A percentile compares a stretch with the other conserved stretches of the same genome.
Conservation (phyloP, 2,888 invertebrate species). For the Archaeoteleia sp. region DNA sequence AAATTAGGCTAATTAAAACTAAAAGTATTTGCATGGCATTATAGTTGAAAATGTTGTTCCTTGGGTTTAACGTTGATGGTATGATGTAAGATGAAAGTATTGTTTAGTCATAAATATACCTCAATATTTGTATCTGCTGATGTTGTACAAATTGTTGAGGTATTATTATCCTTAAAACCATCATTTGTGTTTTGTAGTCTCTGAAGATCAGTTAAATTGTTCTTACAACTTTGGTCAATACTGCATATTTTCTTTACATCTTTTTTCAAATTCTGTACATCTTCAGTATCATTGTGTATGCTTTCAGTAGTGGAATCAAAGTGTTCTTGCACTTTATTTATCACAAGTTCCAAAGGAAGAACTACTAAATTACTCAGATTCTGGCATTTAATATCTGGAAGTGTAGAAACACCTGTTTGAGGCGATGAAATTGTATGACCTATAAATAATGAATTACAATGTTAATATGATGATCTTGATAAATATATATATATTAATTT, state of each 20-base stretch:
- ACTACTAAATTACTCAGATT: not conserved
- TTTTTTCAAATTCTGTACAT: slow-evolving; percentile 7
- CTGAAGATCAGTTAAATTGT: slow-evolving; percentile 16
- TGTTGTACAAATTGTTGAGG: not conserved
- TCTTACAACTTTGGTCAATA: slow-evolving; percentile 1
- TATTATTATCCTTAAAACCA: slow-evolving; percentile 8
- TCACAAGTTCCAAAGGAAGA: slow-evolving; percentile 25
- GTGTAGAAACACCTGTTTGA: not conserved
- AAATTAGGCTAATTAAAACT: no score
- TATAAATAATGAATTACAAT: no score
- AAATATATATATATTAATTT: no score
- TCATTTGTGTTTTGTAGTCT: not conserved
- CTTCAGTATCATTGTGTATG: not conserved
- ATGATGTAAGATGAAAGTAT: no score
- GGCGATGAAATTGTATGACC: slow-evolving; percentile 4
- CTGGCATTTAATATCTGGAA: slow-evolving; percentile 7
- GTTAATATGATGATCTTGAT: no score
- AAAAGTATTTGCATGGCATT: no score
- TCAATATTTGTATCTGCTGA: not conserved
- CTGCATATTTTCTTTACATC: not conserved
- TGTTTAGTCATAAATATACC: not conserved
- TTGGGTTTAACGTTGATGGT: no score
- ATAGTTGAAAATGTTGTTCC: no score
- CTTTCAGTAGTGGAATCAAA: slow-evolving; percentile 9
- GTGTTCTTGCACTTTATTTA: slow-evolving; percentile 15